Conservation (phyloP, 2,113 vertebrate species). For the Martes martes region DNA sequence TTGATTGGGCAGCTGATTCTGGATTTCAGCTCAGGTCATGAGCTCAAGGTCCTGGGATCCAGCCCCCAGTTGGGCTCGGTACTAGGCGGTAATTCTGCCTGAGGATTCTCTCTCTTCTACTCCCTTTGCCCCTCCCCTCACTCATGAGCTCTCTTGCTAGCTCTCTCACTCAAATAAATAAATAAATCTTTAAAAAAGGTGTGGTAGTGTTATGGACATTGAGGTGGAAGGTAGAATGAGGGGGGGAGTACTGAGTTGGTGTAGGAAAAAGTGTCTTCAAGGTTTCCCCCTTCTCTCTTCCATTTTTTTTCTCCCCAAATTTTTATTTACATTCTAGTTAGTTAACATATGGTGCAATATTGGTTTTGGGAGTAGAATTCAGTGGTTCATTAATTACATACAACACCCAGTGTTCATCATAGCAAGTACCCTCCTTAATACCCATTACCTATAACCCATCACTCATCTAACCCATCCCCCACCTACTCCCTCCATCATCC, state of each 20-base stretch:
- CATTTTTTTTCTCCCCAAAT: not conserved
- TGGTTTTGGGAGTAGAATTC: not conserved
- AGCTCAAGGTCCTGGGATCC: not conserved
- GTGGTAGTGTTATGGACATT: not conserved
- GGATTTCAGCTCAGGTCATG: not conserved
- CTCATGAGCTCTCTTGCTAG: not conserved
- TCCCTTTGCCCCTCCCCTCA: not conserved
- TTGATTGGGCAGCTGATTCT: no score
- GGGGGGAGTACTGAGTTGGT: not conserved
- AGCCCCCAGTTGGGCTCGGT: not conserved
- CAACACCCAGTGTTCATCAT: not conserved
- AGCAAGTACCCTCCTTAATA: not conserved
- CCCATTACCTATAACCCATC: not conserved
- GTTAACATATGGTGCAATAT: not conserved
- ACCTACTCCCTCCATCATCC: not conserved
- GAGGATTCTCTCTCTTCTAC: not conserved
- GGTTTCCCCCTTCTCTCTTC: not conserved
- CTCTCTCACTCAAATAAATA: not conserved
- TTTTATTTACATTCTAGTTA: not conserved
- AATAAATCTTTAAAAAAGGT: not conserved
- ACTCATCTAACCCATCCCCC: not conserved
- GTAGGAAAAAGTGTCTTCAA: not conserved
- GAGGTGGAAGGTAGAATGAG: not conserved
- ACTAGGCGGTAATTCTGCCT: not conserved
- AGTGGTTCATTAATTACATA: not conserved